Conservation (phyloP, 2,113 vertebrate species). For the Mugil cephalus region DNA sequence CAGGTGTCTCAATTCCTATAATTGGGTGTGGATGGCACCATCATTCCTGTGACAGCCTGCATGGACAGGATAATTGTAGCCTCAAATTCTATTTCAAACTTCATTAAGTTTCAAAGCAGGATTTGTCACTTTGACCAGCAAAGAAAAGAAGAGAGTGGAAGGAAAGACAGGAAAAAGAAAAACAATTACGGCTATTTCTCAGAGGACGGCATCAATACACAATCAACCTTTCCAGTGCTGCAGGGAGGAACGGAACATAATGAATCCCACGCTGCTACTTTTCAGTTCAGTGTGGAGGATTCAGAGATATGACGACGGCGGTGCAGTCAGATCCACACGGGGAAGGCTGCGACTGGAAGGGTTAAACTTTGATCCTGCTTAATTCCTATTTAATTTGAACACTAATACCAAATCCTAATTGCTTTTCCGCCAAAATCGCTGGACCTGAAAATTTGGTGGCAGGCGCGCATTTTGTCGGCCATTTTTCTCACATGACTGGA, state of each 20-base stretch:
- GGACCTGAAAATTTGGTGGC: slow-evolving; percentile 74
- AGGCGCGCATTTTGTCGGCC: slow-evolving; percentile 35
- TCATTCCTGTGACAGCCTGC: slow-evolving; percentile 75
- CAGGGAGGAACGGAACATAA: slow-evolving; percentile 1
- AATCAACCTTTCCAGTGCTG: slow-evolving; percentile 58
- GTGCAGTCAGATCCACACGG: slow-evolving; percentile 38
- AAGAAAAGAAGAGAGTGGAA: slow-evolving; percentile 47
- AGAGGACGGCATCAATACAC: slow-evolving; percentile 64
- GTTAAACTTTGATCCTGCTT: slow-evolving; percentile 75
- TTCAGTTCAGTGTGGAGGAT: slow-evolving; percentile 47
- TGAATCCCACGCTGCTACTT: slow-evolving; percentile 34
- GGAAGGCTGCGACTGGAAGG: slow-evolving; percentile 58
- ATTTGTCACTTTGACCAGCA: slow-evolving; percentile 75
- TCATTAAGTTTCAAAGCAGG: slow-evolving; percentile 83
- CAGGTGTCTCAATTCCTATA: slow-evolving; percentile 66
- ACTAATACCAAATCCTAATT: slow-evolving; percentile 82
- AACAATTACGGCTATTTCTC: slow-evolving; percentile 58
- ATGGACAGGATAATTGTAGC: slow-evolving; percentile 78
- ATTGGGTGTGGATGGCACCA: slow-evolving; percentile 72
- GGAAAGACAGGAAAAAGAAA: slow-evolving; percentile 40
- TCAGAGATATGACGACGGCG: slow-evolving; percentile 53
- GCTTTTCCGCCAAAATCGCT: slow-evolving; percentile 74
- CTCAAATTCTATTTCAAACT: slow-evolving; percentile 82
- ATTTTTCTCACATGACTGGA: slow-evolving; percentile 47
- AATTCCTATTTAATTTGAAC: slow-evolving; percentile 80